Evolutionary conservation across 2,888 invertebrate genomes (phyloP).

Genomic region (Philopedon plagiatum): DNA sequence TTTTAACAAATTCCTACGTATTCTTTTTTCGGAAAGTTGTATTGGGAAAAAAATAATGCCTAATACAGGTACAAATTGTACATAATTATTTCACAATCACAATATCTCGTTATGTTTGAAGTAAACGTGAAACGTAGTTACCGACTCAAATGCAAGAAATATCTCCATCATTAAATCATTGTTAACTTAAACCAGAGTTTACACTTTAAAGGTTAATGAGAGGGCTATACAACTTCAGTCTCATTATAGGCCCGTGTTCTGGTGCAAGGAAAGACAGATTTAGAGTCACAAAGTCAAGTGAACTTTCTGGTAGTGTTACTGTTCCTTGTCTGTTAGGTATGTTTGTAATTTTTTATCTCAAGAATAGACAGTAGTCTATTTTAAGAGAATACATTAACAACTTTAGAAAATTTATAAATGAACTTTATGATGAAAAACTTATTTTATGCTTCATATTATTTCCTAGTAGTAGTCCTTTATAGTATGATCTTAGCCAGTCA

Average conservation of each 20-base stretch:
- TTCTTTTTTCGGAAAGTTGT: no score
- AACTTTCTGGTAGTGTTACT: constrained; percentile 50
- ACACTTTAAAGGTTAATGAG: constrained; percentile 57
- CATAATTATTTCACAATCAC: neutral
- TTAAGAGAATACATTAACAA: no score
- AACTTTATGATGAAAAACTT: no score
- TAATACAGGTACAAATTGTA: neutral
- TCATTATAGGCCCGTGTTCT: constrained; percentile 63
- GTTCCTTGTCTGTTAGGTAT: constrained; percentile 32
- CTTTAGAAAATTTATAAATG: no score
- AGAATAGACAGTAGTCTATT: constrained; percentile 13
- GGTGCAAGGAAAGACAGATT: constrained; percentile 62
- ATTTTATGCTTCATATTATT: no score
- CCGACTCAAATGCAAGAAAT: constrained; percentile 40
- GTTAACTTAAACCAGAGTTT: constrained; percentile 51
- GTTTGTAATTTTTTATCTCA: constrained; percentile 35
- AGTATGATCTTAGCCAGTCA: no score
- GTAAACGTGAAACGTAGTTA: constrained; percentile 33
- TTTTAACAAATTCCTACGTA: no score
- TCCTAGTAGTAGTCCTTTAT: no score
- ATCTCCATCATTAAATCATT: constrained; percentile 47
- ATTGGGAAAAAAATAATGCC: neutral
- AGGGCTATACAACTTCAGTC: constrained; percentile 56
- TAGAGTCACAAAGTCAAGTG: constrained; percentile 56
- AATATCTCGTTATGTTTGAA: neutral